These are phyloP conservation scores for Cygnus olor DNA, from an alignment of 2,797 vertebrate genomes.

Conservation along the genomic window DNA sequence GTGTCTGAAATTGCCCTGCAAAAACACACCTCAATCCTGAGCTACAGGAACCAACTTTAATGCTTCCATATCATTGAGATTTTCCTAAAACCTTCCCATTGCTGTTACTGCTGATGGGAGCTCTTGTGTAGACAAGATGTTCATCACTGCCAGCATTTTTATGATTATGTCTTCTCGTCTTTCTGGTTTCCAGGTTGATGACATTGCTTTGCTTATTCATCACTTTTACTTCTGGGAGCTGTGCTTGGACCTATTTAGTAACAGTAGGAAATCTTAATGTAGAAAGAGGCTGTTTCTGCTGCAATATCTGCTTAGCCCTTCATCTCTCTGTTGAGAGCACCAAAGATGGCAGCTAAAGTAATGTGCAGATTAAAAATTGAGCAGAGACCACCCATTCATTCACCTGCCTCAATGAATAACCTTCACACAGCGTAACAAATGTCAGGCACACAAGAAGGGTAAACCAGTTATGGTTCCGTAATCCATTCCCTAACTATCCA, in stretches of 20 bases:
- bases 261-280: not conserved
- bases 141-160: not conserved
- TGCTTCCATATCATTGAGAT: not conserved
- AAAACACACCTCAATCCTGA: not conserved
- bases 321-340: not conserved
- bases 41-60: not conserved
- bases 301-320: not conserved
- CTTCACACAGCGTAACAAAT: not conserved
- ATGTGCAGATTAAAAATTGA: constrained; percentile 21
- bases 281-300: constrained; percentile 1
- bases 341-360: not conserved
- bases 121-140: not conserved
- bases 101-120: not conserved
- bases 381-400: not conserved
- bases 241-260: not conserved
- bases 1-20: not conserved
- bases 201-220: constrained; percentile 24
- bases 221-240: constrained; percentile 8
- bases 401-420: not conserved
- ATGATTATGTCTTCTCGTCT: constrained; percentile 10
- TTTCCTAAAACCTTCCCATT: not conserved
- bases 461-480: not conserved
- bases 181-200: not conserved
- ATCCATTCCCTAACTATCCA: not conserved
- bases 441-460: not conserved